phyloP scores from a whole-genome alignment of 2,797 vertebrate genomes.

The Xenopus petersii region DNA sequence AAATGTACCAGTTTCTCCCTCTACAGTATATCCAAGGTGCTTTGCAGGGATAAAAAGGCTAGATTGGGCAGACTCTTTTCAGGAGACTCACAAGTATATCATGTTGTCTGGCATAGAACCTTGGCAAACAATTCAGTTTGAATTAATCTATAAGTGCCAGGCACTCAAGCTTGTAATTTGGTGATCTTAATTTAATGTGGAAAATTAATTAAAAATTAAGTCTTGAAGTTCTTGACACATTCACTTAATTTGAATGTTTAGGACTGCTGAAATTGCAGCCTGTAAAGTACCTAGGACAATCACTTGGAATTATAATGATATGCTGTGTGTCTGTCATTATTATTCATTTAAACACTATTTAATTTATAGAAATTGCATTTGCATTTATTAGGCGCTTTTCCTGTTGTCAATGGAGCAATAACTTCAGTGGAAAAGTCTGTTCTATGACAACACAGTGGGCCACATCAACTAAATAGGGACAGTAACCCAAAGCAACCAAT shows the following conservation, averaged over 20 bases:
- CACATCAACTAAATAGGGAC: too few species aligned
- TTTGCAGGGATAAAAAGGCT: neutral
- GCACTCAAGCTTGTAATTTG: conserved; percentile 35
- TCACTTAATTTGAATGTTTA: conserved; percentile 17
- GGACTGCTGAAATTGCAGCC: neutral
- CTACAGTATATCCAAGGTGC: neutral
- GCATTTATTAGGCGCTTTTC: conserved; percentile 18
- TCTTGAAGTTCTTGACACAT: conserved; percentile 21
- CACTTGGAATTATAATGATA: conserved; percentile 9
- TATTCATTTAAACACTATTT: conserved; percentile 24
- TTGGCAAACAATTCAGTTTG: conserved; percentile 27
- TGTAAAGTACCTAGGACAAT: conserved; percentile 15
- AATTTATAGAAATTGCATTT: conserved; percentile 30
- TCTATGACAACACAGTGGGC: too few species aligned
- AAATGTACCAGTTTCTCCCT: conserved; percentile 3
- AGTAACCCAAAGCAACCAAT: too few species aligned
- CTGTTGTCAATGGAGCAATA: conserved; percentile 1
- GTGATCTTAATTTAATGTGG: conserved; percentile 36
- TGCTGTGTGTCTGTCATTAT: conserved; percentile 24
- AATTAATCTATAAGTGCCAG: conserved; percentile 29
- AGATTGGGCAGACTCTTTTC: neutral
- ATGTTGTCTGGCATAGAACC: neutral
- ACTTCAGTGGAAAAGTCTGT: too few species aligned
- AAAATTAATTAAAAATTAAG: conserved; percentile 42
- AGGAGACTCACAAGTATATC: conserved; percentile 15